A percentile compares a stretch with the other conserved stretches of the same genome.
phyloP scores from a whole-genome alignment of 2,888 invertebrate species.

The Cephus pygmeus region DNA sequence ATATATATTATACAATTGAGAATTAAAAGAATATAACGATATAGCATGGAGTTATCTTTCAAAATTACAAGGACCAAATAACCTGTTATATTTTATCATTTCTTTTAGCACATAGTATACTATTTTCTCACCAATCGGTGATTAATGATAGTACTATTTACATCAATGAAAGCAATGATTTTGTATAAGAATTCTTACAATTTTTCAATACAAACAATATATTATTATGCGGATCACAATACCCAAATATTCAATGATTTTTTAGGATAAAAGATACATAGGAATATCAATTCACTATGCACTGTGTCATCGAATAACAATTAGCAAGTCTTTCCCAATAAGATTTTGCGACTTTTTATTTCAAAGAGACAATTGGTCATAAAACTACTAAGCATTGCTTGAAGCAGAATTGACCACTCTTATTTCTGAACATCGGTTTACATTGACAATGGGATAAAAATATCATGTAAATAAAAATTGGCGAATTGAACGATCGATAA shows the following conservation, averaged over 20 bases:
- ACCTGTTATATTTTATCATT: neutral
- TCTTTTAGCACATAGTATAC: neutral
- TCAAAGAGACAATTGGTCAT: neutral
- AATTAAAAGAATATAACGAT: neutral
- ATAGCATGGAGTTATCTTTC: neutral
- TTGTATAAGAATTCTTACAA: neutral
- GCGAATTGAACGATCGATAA: neutral
- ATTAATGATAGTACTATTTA: neutral
- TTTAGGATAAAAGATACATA: neutral
- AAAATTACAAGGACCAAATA: neutral
- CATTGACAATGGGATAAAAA: neutral
- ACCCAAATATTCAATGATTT: neutral
- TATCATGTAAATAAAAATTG: neutral
- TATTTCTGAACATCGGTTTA: neutral
- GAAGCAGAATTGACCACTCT: neutral
- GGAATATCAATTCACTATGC: neutral
- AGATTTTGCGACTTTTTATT: neutral
- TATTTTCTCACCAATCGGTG: neutral
- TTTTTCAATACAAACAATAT: neutral
- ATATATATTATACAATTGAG: neutral
- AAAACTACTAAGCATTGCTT: neutral
- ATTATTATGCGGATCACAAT: neutral
- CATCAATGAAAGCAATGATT: neutral
- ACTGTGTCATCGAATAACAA: neutral
- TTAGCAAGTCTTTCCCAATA: neutral